Evolutionary conservation across 2,888 invertebrate species (phyloP), one percentile per base, ranked within the genome.

Genomic region (Chrysomela aeneicollis): DNA sequence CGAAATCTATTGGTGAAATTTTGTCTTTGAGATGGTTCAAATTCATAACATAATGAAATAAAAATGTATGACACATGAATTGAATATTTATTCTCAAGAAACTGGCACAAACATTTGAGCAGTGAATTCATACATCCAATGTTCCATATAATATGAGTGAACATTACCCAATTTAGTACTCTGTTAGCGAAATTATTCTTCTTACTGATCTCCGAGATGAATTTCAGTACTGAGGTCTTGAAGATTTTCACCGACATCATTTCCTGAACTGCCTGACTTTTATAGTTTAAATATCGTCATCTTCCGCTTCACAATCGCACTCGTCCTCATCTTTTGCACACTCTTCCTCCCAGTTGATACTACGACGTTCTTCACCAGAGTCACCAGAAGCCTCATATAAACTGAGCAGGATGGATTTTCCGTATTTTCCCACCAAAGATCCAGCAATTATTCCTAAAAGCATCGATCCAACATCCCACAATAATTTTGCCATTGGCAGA

Each of bases 401-500:
- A 12, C 50, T 32, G 30, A 49, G 46, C 37, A 67, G 59, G 8
- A 73, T 55, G 19, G 52, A 37, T 61, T 61, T 64, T 17, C 73
- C 71, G 53, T 72, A 74, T 68, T 64, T 72, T 46, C 73, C 74
- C 17, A 66, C 52, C 22, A 69, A 63, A 1, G 64, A 58, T 6
- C 75, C 73, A 5, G 68, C 62, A 10, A 68, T 51, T 18, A 72
- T 50, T 0, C 74, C 76, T 9, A 71, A 22, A 12, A 72, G 17
- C 54, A 75, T 63, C 19, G 63, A 62, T 47, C 71, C 74, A 30
- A 73, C 3, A 54, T 75, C 71, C 47, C 61, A 63, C 61, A 73
- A 37, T 32, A 73, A 67, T 70, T 73, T 74, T 63, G 68, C 73
- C 75, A 75, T 75, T 63, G 47, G 51, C 3, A 58, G 46, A 30